Evolutionary conservation across 2,113 vertebrate genomes (phyloP).

Genomic region (Donacobius atricapilla): DNA sequence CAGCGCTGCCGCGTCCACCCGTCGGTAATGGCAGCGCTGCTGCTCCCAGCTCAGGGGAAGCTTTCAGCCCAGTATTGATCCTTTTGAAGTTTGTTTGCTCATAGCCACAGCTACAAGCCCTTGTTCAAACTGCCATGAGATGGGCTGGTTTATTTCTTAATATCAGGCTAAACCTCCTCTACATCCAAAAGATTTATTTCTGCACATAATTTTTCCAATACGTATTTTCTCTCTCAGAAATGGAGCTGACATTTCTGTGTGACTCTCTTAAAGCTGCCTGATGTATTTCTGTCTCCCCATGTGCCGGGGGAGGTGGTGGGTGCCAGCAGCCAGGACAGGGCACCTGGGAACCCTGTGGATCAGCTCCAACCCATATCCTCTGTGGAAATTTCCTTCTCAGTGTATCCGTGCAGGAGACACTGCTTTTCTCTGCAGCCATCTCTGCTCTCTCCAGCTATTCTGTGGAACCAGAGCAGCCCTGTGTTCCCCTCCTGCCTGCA

Average conservation of each 20-base stretch:
- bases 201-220: background rate
- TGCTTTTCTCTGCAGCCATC: background rate
- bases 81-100: slow-evolving; percentile 5
- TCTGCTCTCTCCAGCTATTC: background rate
- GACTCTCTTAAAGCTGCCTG: background rate
- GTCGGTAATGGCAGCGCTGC: background rate
- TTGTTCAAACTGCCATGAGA: background rate
- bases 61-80: slow-evolving; percentile 42
- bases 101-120: background rate
- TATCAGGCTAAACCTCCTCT: background rate
- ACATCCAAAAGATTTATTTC: slow-evolving; percentile 5
- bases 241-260: background rate
- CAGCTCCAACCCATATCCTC: background rate
- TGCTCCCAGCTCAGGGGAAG: background rate
- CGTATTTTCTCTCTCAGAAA: background rate
- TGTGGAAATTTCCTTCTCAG: background rate
- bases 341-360: background rate
- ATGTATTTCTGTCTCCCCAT: background rate
- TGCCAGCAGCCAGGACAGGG: background rate
- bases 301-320: background rate
- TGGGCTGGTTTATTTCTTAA: background rate
- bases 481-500: background rate
- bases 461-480: background rate
- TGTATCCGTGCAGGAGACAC: fast-evolving
- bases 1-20: fast-evolving